Percentiles rank a stretch among this genome's conserved stretches.
Evolutionary conservation across 2,888 invertebrate genomes (phyloP).

Genomic region (Eupeodes luniger): DNA sequence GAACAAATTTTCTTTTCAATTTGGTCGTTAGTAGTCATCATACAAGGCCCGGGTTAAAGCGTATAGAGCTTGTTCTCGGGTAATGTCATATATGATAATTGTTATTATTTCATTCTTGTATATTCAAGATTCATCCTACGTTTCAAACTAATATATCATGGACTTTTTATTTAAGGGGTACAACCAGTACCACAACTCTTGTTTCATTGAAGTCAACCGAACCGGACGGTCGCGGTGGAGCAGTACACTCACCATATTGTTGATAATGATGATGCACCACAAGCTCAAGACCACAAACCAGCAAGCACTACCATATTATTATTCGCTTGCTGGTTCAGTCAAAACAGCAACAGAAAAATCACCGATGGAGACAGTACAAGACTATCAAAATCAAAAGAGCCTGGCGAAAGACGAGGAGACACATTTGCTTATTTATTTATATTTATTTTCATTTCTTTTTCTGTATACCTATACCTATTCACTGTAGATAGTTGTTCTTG

Average conservation of each 20-base stretch:
- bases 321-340: constrained; percentile 23
- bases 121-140: constrained; percentile 37
- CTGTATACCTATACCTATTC: not conserved
- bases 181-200: constrained; percentile 35
- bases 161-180: not conserved
- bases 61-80: not conserved
- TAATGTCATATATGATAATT: constrained; percentile 61
- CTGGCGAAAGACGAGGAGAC: constrained; percentile 53
- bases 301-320: constrained; percentile 29
- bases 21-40: constrained; percentile 43
- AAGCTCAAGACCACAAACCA: constrained; percentile 53
- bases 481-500: constrained; percentile 20
- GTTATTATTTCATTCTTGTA: constrained; percentile 41
- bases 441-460: not conserved
- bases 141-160: not conserved
- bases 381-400: constrained; percentile 37
- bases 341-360: constrained; percentile 1
- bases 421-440: constrained; percentile 68
- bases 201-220: constrained; percentile 67
- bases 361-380: constrained; percentile 17
- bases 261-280: constrained; percentile 47
- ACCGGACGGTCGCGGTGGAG: constrained; percentile 9
- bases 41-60: constrained; percentile 12
- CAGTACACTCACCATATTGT: not conserved
- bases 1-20: constrained; percentile 74